These are phyloP conservation scores for Schizothorax lantsangensis DNA, from an alignment of 2,797 vertebrate genomes.

Conservation along the genomic window DNA sequence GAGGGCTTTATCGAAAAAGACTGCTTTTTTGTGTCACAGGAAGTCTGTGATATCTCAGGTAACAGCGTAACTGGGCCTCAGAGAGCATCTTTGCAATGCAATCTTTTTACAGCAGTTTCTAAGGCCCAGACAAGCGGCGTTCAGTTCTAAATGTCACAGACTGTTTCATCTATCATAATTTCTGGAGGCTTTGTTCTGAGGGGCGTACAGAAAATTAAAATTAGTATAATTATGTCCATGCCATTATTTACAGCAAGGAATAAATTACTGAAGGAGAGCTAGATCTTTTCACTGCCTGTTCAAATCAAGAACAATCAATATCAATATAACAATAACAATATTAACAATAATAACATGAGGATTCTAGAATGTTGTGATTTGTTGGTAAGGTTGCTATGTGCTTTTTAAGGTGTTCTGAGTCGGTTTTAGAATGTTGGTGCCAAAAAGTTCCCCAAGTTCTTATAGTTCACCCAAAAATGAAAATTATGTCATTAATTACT, in stretches of 20 bases:
- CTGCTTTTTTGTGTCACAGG: conserved; percentile 29
- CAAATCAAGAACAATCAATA: background rate
- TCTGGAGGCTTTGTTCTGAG: conserved; percentile 17
- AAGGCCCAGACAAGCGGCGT: background rate
- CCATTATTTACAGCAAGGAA: background rate
- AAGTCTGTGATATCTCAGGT: conserved; percentile 6
- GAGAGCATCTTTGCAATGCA: background rate
- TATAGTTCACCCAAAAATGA: no score
- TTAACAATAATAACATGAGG: background rate
- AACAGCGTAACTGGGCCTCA: background rate
- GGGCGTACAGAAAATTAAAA: background rate
- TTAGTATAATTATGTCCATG: background rate
- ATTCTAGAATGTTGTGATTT: background rate
- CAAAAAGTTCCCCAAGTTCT: background rate
- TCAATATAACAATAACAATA: background rate
- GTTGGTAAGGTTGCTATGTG: no score
- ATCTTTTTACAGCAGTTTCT: background rate
- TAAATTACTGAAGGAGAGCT: background rate
- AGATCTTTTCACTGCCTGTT: background rate
- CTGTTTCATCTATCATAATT: background rate
- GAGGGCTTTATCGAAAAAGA: background rate
- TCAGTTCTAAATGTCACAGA: conserved; percentile 18
- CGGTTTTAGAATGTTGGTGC: no score
- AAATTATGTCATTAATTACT: no score
- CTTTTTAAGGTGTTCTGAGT: no score